Evolutionary conservation across 2,888 invertebrate species (phyloP).

Genomic region (Netelia melanura): DNA sequence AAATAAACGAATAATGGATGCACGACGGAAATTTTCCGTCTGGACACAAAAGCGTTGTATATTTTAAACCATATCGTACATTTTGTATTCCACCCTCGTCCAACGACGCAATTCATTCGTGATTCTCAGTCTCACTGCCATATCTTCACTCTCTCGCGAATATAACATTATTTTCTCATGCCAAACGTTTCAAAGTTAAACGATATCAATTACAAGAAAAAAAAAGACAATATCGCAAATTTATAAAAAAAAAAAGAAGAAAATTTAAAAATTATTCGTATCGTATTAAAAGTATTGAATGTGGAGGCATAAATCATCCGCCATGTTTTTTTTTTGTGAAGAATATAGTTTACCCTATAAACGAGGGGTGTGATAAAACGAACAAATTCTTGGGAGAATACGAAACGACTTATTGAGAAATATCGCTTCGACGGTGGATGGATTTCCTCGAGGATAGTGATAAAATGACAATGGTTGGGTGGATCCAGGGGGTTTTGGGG

Average conservation of each 20-base stretch:
- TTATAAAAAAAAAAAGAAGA: constrained; percentile 14
- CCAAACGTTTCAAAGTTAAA: not conserved
- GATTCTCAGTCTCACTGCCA: constrained; percentile 11
- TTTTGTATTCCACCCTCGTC: constrained; percentile 60
- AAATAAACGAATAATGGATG: constrained; percentile 69
- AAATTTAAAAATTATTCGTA: not conserved
- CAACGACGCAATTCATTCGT: constrained; percentile 43
- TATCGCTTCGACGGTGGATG: constrained; percentile 46
- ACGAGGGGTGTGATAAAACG: constrained; percentile 17
- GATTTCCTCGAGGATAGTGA: constrained; percentile 51
- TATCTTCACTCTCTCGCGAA: no score
- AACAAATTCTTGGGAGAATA: constrained; percentile 9
- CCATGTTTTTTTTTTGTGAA: not conserved
- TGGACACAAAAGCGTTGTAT: constrained; percentile 55
- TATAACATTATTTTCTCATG: constrained; percentile 24
- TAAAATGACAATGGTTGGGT: constrained; percentile 31
- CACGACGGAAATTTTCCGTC: constrained; percentile 65
- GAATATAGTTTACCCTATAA: constrained; percentile 16
- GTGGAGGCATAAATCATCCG: constrained; percentile 23
- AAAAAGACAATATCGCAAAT: not conserved
- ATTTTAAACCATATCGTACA: constrained; percentile 14
- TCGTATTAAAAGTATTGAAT: constrained; percentile 21
- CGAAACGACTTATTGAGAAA: constrained; percentile 52
- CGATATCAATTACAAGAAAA: not conserved
- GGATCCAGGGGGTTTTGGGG: constrained; percentile 18